These are phyloP conservation scores for Phalangium opilio DNA, from an alignment of 2,888 invertebrate species.

Conservation along the genomic window DNA sequence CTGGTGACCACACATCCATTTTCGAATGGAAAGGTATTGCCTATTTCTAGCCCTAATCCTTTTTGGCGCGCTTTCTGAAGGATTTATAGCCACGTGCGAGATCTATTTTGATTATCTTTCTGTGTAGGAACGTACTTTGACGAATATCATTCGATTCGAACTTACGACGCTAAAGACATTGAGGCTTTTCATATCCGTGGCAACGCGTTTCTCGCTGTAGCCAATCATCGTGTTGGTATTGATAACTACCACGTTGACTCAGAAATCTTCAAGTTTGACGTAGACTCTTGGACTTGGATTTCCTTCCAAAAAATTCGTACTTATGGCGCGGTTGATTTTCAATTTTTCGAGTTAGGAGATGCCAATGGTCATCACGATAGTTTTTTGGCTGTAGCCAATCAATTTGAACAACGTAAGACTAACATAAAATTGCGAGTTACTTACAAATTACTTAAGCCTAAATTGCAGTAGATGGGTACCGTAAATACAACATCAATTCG, in stretches of 20 bases:
- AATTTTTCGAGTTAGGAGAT: constrained; percentile 15
- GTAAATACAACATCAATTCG: constrained; percentile 2
- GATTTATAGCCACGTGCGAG: background rate
- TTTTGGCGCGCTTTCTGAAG: no score
- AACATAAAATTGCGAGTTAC: background rate
- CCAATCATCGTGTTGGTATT: constrained; percentile 11
- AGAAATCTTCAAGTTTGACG: constrained; percentile 14
- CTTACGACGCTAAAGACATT: constrained; percentile 17
- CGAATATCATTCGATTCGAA: constrained; percentile 6
- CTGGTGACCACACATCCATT: constrained; percentile 1
- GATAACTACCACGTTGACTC: constrained; percentile 13
- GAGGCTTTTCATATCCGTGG: constrained; percentile 17
- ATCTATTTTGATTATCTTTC: background rate
- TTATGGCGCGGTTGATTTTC: constrained; percentile 14
- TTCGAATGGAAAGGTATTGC: constrained; percentile 15
- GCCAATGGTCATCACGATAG: constrained; percentile 7
- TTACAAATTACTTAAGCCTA: background rate
- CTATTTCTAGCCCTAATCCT: no score
- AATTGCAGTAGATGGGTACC: background rate
- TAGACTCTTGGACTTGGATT: constrained; percentile 10
- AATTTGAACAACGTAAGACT: constrained; percentile 5
- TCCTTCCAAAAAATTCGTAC: constrained; percentile 15
- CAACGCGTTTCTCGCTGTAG: constrained; percentile 15
- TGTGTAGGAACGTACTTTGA: constrained; percentile 16
- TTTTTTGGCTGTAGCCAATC: constrained; percentile 17